Evolutionary conservation across 2,113 vertebrate species (phyloP).

Genomic region (Sylvicapra grimmia): DNA sequence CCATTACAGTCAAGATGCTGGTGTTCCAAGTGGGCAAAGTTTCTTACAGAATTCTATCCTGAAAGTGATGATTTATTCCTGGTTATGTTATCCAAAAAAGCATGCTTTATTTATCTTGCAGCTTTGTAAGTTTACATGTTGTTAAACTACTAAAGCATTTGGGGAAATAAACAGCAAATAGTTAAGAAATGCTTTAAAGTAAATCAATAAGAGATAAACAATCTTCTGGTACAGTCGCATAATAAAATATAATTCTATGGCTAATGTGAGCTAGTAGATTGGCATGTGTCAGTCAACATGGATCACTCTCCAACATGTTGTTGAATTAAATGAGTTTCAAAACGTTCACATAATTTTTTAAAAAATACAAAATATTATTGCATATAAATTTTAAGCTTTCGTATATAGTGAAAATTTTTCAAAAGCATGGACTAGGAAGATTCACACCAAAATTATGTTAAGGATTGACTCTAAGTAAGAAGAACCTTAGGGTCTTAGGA

Average conservation of each 20-base stretch:
- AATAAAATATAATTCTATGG: neutral
- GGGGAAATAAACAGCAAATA: neutral
- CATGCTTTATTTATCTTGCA: neutral
- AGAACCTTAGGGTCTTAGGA: neutral
- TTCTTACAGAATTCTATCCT: neutral
- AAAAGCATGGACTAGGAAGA: neutral
- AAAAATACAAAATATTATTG: neutral
- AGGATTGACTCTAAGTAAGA: neutral
- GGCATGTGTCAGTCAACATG: neutral
- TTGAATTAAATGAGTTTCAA: neutral
- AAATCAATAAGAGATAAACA: neutral
- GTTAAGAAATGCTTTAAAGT: neutral
- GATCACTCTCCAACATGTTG: neutral
- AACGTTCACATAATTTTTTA: neutral
- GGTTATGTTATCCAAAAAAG: neutral
- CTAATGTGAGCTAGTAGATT: neutral
- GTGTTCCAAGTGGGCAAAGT: neutral
- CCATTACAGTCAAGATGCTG: neutral
- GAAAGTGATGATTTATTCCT: neutral
- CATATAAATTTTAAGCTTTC: neutral
- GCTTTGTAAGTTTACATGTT: neutral
- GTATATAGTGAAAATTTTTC: neutral
- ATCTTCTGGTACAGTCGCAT: neutral
- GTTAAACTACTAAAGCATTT: neutral
- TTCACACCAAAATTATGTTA: neutral